phyloP scores from a whole-genome alignment of 1,140 invertebrate species.

The Eupeodes corollae region DNA sequence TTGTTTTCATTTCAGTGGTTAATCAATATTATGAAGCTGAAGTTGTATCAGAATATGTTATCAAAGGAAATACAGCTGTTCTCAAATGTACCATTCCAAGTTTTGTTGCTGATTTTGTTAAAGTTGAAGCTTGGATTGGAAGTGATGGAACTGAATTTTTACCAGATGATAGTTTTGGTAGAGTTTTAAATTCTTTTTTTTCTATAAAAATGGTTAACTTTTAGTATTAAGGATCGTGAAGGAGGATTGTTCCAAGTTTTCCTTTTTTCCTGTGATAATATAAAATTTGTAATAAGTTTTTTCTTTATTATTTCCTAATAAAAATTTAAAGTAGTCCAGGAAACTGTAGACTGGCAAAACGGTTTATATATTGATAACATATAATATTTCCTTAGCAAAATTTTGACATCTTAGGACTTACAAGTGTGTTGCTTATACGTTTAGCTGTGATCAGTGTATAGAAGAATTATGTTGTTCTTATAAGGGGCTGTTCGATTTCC shows the following conservation, averaged over 20 bases:
- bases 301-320: no score
- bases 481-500: no score
- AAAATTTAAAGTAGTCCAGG: no score
- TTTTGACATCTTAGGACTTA: no score
- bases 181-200: conserved; percentile 1
- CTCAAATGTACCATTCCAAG: conserved; percentile 86
- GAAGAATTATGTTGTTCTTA: no score
- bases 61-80: conserved; percentile 82
- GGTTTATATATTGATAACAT: no score
- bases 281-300: no score
- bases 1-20: conserved; percentile 47
- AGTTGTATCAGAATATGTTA: conserved; percentile 86
- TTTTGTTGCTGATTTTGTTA: conserved; percentile 83
- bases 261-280: no score
- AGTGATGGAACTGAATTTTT: conserved; percentile 60
- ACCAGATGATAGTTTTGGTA: conserved; percentile 30
- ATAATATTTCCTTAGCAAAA: no score
- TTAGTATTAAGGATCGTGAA: neutral
- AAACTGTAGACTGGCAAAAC: no score
- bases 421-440: no score
- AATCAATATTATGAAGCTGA: conserved; percentile 83
- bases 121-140: conserved; percentile 79
- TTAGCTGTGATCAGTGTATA: no score
- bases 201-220: neutral
- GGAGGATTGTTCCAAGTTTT: neutral